Conservation (phyloP, 2,888 invertebrate species). For the Julus scanicus region DNA sequence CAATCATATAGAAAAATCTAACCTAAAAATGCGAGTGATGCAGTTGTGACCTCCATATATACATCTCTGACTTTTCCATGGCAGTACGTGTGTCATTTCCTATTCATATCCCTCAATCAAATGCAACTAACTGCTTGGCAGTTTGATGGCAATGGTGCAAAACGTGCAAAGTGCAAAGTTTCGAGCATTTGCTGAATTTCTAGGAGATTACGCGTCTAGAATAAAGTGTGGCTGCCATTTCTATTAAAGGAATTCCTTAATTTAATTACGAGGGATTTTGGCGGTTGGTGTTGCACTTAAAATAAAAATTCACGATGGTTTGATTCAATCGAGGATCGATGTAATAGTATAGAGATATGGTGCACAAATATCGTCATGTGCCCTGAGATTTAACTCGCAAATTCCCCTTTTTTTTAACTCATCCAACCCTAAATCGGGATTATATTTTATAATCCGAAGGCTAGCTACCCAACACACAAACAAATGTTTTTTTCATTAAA, state of each 20-base stretch:
- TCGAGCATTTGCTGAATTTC: background rate
- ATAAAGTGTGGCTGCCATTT: conserved; percentile 7
- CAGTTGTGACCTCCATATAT: conserved; percentile 1
- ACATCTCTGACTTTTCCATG: background rate
- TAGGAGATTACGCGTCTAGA: background rate
- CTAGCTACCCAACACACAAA: too few species aligned
- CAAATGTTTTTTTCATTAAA: too few species aligned
- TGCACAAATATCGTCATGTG: too few species aligned
- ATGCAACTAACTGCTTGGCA: background rate
- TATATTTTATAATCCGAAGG: too few species aligned
- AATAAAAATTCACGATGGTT: background rate
- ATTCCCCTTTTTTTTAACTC: too few species aligned
- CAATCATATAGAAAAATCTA: conserved; percentile 49
- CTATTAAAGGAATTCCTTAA: background rate
- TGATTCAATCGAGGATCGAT: too few species aligned
- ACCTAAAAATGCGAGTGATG: conserved; percentile 26
- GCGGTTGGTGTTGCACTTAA: conserved; percentile 19
- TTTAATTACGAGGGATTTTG: background rate
- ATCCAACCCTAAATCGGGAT: too few species aligned
- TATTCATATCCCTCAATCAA: conserved; percentile 19
- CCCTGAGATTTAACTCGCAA: too few species aligned
- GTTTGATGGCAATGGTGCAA: background rate
- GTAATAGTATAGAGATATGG: too few species aligned
- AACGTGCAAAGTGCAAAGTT: conserved; percentile 19
- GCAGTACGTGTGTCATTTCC: background rate